Conservation (phyloP, 2,113 vertebrate species). For the Physeter macrocephalus region DNA sequence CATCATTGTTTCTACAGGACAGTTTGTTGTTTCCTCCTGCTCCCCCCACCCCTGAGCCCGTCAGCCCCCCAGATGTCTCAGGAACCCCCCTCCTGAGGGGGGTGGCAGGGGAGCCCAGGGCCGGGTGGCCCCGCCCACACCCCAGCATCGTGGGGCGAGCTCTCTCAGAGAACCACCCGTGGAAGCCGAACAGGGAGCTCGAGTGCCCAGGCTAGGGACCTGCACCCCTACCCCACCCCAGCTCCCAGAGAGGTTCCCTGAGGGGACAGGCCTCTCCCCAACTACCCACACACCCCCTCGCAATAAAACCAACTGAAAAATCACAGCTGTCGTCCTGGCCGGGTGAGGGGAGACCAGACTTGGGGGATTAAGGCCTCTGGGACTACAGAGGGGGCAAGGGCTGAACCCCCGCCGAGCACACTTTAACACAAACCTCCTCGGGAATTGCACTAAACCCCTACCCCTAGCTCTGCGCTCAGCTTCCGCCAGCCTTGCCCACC, state of each 20-base stretch:
- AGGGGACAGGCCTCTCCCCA: not conserved
- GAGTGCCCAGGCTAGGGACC: not conserved
- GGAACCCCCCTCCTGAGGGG: constrained; percentile 46
- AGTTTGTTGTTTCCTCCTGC: not conserved
- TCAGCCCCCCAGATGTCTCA: constrained; percentile 61
- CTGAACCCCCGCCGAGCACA: constrained; percentile 41
- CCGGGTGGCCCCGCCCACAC: not conserved
- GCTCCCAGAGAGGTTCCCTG: not conserved
- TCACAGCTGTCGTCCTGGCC: constrained; percentile 53
- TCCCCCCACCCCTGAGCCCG: not conserved
- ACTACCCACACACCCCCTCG: not conserved
- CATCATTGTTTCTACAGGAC: not conserved
- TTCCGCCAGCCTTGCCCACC: not conserved
- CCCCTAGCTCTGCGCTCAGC: constrained; percentile 45
- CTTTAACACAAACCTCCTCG: constrained; percentile 69
- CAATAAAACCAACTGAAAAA: constrained; percentile 65
- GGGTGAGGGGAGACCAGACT: constrained; percentile 2
- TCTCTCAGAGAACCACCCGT: not conserved
- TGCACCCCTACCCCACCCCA: not conserved
- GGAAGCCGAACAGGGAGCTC: not conserved
- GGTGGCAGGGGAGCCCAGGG: constrained; percentile 37
- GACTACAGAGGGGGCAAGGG: not conserved
- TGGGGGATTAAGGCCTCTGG: constrained; percentile 20
- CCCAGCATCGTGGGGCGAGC: not conserved
- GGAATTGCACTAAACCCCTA: constrained; percentile 74